Conservation (phyloP, 2,113 vertebrate genomes). For the Dinomys branickii region DNA sequence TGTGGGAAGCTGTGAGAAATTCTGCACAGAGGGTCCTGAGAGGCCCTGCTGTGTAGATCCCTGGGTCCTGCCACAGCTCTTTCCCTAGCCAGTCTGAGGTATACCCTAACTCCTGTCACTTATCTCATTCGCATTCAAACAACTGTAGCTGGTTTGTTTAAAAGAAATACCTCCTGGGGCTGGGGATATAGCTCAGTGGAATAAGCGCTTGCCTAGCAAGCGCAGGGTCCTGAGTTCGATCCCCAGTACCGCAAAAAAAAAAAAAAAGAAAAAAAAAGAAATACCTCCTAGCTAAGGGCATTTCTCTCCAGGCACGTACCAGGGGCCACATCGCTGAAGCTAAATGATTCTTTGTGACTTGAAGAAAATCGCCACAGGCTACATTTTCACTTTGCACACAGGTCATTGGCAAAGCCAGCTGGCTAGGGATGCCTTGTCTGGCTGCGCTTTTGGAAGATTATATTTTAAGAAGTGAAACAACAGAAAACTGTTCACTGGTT, state of each 20-base stretch:
- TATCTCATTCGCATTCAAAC: conserved; percentile 25
- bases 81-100: neutral
- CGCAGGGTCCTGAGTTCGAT: no score
- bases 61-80: neutral
- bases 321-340: conserved; percentile 70
- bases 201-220: no score
- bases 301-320: conserved; percentile 73
- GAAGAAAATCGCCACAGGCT: conserved; percentile 79
- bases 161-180: conserved; percentile 80
- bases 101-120: neutral
- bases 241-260: no score
- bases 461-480: conserved; percentile 77
- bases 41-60: neutral
- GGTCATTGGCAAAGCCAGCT: conserved; percentile 83
- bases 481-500: conserved; percentile 79
- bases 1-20: neutral
- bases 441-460: conserved; percentile 72
- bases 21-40: neutral
- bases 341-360: conserved; percentile 86
- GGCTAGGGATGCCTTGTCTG: conserved; percentile 84
- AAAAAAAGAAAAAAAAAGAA: no score
- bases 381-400: conserved; percentile 86
- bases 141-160: conserved; percentile 80
- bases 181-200: no score
- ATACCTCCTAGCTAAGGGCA: conserved; percentile 69